A percentile compares a stretch with the other conserved stretches of the same genome.
Conservation (phyloP, 2,797 vertebrate species). For the Moxostoma hubbsi region DNA sequence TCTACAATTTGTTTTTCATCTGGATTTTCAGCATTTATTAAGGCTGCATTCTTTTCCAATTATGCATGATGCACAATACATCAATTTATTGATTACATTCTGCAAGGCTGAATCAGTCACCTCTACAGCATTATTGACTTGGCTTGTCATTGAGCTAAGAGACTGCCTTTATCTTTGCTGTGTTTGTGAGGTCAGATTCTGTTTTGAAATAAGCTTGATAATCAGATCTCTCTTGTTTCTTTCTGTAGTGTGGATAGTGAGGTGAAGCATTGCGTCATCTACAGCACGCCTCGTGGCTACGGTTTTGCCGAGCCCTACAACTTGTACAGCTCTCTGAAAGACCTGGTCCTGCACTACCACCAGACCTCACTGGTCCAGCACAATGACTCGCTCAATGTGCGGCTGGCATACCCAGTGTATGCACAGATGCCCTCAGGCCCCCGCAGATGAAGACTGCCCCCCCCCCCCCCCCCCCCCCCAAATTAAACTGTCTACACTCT, state of each 20-base stretch:
- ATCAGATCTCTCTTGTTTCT: conserved; percentile 12
- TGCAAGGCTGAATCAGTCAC: conserved; percentile 8
- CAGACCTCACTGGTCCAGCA: conserved; percentile 95
- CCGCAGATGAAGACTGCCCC: conserved; percentile 86
- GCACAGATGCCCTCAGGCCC: conserved; percentile 88
- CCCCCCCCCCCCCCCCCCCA: conserved; percentile 1
- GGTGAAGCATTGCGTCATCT: conserved; percentile 97
- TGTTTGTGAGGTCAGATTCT: conserved; percentile 21
- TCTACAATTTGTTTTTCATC: no score
- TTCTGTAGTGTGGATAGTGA: conserved; percentile 86
- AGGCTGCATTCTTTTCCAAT: not conserved
- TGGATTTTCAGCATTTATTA: not conserved
- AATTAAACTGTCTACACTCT: conserved; percentile 42
- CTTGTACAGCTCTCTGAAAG: conserved; percentile 93
- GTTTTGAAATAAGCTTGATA: not conserved
- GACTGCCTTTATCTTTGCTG: conserved; percentile 5
- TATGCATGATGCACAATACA: not conserved
- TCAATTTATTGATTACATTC: conserved; percentile 10
- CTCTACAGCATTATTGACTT: conserved; percentile 16
- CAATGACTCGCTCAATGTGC: conserved; percentile 96
- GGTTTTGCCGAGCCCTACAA: conserved; percentile 97
- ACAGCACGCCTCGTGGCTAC: conserved; percentile 91
- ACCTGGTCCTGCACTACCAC: conserved; percentile 97
- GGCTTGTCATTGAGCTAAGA: not conserved
- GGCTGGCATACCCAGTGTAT: conserved; percentile 92